phyloP scores from a whole-genome alignment of 2,797 vertebrate species.

The Coluber constrictor region DNA sequence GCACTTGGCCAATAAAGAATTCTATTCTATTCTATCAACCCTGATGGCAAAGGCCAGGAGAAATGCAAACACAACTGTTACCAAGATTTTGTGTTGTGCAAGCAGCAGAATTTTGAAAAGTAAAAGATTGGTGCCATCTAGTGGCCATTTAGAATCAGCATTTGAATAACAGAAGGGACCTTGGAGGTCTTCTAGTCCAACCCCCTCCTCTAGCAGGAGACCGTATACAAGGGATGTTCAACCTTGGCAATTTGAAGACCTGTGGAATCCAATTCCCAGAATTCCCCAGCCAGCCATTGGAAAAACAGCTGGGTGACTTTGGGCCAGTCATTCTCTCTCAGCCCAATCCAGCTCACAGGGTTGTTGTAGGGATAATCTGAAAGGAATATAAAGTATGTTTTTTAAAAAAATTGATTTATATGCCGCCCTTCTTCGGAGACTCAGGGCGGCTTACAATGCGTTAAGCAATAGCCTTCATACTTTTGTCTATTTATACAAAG shows the following conservation, averaged over 20 bases:
- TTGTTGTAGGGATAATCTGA: not conserved
- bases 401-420: too few species aligned
- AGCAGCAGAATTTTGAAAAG: not conserved
- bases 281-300: not conserved
- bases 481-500: too few species aligned
- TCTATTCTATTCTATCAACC: not conserved
- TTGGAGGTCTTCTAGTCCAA: not conserved
- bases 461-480: too few species aligned
- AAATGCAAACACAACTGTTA: not conserved
- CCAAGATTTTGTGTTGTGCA: not conserved
- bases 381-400: not conserved
- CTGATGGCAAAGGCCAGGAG: not conserved
- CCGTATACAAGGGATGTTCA: not conserved
- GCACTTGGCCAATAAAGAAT: too few species aligned
- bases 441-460: too few species aligned
- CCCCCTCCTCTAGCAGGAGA: not conserved
- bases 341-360: not conserved
- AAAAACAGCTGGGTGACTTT: not conserved
- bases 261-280: not conserved
- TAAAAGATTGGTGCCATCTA: not conserved
- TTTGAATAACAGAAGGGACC: not conserved
- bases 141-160: not conserved
- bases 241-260: not conserved
- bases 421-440: too few species aligned
- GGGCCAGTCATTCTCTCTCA: not conserved